Conservation (phyloP, 2,888 invertebrate species). For the Hirtodrosophila trivittata region DNA sequence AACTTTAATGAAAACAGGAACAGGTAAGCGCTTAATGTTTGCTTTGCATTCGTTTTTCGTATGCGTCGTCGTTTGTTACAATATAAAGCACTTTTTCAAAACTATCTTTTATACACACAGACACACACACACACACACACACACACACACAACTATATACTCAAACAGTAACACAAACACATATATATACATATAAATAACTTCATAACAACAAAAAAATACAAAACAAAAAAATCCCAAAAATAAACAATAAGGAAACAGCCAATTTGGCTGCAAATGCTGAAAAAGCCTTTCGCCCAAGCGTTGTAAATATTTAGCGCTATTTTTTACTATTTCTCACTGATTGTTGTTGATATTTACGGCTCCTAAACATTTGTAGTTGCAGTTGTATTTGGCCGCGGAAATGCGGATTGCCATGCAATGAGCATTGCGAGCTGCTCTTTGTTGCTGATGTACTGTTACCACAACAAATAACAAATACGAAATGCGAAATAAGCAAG, state of each 20-base stretch:
- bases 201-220: constrained; percentile 43
- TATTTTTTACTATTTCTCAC: constrained; percentile 44
- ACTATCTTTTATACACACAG: constrained; percentile 65
- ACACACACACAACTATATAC: constrained; percentile 17
- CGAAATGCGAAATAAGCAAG: not conserved
- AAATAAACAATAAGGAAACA: constrained; percentile 65
- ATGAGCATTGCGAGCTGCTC: constrained; percentile 6
- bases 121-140: constrained; percentile 28
- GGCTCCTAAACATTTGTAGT: constrained; percentile 31
- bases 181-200: constrained; percentile 44
- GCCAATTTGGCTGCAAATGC: constrained; percentile 51
- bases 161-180: constrained; percentile 17
- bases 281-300: constrained; percentile 50
- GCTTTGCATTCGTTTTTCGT: constrained; percentile 63
- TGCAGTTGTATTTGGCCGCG: constrained; percentile 19
- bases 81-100: constrained; percentile 75
- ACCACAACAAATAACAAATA: too few species aligned
- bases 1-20: constrained; percentile 58
- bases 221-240: constrained; percentile 17
- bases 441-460: constrained; percentile 15
- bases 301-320: constrained; percentile 71
- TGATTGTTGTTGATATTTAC: constrained; percentile 38
- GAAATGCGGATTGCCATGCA: constrained; percentile 34
- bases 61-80: constrained; percentile 66
- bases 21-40: constrained; percentile 70